These are phyloP conservation scores for Narcine bancroftii DNA, from an alignment of 2,113 vertebrate species.

Conservation along the genomic window DNA sequence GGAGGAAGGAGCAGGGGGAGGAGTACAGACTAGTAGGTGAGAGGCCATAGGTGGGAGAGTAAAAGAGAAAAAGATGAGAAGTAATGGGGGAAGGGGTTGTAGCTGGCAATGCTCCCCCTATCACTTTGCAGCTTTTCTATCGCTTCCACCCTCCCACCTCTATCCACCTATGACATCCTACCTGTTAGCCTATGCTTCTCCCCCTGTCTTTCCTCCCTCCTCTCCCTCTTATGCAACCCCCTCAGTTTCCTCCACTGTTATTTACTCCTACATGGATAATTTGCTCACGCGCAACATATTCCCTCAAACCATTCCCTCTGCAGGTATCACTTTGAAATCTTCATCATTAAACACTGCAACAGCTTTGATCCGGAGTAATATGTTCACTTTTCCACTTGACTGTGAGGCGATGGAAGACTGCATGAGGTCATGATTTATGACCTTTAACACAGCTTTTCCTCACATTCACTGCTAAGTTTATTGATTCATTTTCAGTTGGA, in stretches of 20 bases:
- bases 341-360: neutral
- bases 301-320: neutral
- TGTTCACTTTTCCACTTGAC: constrained; percentile 32
- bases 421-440: constrained; percentile 26
- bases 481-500: neutral
- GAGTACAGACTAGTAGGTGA: too few species aligned
- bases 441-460: neutral
- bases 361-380: constrained; percentile 28
- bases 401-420: constrained; percentile 18
- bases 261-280: too few species aligned
- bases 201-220: neutral
- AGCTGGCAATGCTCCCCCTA: too few species aligned
- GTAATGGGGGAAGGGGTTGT: too few species aligned
- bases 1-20: too few species aligned
- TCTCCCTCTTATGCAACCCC: neutral
- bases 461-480: constrained; percentile 16
- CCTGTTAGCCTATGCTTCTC: neutral
- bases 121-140: too few species aligned
- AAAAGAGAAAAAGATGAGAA: too few species aligned
- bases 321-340: neutral
- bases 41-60: too few species aligned
- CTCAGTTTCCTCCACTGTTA: neutral
- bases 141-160: too few species aligned
- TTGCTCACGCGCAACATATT: neutral
- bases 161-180: too few species aligned